Evolutionary conservation across 1,140 invertebrate genomes (phyloP), one percentile per base, ranked within the genome.

Genomic region (Anoplophora glabripennis): DNA sequence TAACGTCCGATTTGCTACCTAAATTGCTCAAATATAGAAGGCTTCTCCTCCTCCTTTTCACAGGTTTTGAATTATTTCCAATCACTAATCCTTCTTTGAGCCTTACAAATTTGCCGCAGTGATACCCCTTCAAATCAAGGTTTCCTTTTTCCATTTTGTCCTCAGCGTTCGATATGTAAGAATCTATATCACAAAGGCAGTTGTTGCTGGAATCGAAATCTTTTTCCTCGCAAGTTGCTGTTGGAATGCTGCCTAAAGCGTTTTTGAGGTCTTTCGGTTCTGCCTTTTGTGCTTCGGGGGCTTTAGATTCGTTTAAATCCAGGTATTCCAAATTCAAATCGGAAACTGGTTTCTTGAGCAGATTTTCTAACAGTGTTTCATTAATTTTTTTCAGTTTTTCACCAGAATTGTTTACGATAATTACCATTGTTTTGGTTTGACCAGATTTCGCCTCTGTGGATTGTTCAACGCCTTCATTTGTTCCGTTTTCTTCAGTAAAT

Each of bases 401-500:
- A 15, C 46, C 46, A 1, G 53, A 61, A 35, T 55, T 56, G 18
- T 61, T 61, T 14, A 61, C 47, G 18, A 61, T 56, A n/a, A 54
- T 45, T 33, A 61, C 46, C 10, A 55, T 12, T 42, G 52, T 47
- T 45, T 61, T 61, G 5, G 52, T 54, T 7, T 18, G 9, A 12
- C 34, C 15, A 28, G 21, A 28, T 28, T 28, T 28, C 5, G 5
- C 5, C 5, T 28, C 21, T 3, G 21, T 28, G 21, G 21, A 28
- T 28, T 28, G 2, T 3, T 5, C 21, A 28, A 28, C 3, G 5
- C n/a, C n/a, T n/a, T 28, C 21, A 28, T 28, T 28, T 28, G 21
- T 28, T 28, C 5, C 21, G 21, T 28, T 5, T 28, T 28, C 3
- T 5, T 28, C 21, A 28, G 21, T 28, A 28, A 28, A 28, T 28